Evolutionary conservation across 2,888 invertebrate species (phyloP).

Genomic region (Cabera pusaria): DNA sequence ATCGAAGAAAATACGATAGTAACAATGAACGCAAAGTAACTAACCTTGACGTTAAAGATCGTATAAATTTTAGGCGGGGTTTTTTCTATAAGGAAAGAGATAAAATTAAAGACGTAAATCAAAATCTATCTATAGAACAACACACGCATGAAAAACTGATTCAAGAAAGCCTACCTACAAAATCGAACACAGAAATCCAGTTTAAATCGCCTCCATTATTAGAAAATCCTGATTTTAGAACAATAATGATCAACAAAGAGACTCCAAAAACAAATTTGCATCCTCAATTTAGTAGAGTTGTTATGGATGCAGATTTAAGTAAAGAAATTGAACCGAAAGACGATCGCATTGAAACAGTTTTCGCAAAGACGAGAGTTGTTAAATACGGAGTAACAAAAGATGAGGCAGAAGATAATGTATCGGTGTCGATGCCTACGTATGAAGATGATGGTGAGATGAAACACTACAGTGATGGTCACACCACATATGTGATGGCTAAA

Average conservation of each 20-base stretch:
- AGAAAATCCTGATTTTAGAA: constrained; percentile 58
- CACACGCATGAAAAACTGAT: constrained; percentile 9
- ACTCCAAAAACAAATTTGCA: not conserved
- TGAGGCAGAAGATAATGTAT: constrained; percentile 10
- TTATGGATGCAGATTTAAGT: constrained; percentile 19
- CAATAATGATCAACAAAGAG: constrained; percentile 48
- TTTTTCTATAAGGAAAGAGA: constrained; percentile 8
- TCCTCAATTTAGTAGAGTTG: constrained; percentile 17
- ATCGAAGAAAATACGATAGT: constrained; percentile 23
- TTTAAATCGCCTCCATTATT: constrained; percentile 51
- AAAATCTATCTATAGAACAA: not conserved
- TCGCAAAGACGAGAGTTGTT: constrained; percentile 60
- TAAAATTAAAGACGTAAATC: constrained; percentile 12
- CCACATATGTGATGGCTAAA: constrained; percentile 40
- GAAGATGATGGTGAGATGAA: constrained; percentile 15
- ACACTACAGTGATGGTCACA: constrained; percentile 25
- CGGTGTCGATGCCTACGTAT: not conserved
- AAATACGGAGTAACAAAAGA: constrained; percentile 45
- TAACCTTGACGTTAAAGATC: constrained; percentile 15
- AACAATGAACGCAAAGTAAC: constrained; percentile 9
- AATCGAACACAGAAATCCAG: constrained; percentile 31
- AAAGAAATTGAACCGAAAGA: constrained; percentile 18
- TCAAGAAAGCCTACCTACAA: constrained; percentile 2
- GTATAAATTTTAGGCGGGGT: constrained; percentile 11
- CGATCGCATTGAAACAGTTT: constrained; percentile 55